phyloP scores from a whole-genome alignment of 2,888 invertebrate species.

The Nymphalis urticae region DNA sequence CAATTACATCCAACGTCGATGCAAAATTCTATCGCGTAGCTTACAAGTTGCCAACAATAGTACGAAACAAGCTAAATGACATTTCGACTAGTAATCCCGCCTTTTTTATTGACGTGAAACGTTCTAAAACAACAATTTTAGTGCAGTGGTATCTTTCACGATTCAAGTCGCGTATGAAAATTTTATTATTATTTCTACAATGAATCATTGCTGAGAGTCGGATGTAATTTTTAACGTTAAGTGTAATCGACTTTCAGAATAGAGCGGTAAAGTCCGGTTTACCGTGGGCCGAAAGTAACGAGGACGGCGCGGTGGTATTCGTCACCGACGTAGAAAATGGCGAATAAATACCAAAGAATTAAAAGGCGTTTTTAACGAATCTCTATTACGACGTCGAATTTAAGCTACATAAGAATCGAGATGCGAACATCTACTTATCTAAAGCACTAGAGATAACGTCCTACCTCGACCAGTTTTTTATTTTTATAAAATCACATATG shows the following conservation, averaged over 20 bases:
- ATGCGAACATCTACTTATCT: conserved; percentile 56
- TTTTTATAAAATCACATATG: conserved; percentile 44
- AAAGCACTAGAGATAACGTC: conserved; percentile 57
- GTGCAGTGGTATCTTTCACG: conserved; percentile 29
- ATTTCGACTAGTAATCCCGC: conserved; percentile 48
- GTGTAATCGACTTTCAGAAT: conserved; percentile 67
- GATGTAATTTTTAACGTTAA: conserved; percentile 58
- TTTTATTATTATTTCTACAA: conserved; percentile 67
- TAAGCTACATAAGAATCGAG: conserved; percentile 40
- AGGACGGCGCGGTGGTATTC: conserved; percentile 76
- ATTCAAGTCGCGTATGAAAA: conserved; percentile 49
- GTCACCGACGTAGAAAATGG: conserved; percentile 81
- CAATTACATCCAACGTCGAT: conserved; percentile 47
- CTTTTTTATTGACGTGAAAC: conserved; percentile 50
- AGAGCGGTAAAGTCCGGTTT: conserved; percentile 73
- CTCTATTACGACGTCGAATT: conserved; percentile 27
- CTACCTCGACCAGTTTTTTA: conserved; percentile 45
- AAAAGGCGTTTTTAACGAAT: conserved; percentile 59
- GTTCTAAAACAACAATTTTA: conserved; percentile 41
- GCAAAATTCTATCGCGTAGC: conserved; percentile 50
- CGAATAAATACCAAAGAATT: conserved; percentile 80
- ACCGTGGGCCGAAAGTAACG: conserved; percentile 60
- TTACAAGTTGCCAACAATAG: conserved; percentile 49
- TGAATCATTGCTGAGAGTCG: conserved; percentile 69
- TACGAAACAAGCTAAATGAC: conserved; percentile 39